phyloP scores from a whole-genome alignment of 2,888 invertebrate species.

The Margaritifera margaritifera region DNA sequence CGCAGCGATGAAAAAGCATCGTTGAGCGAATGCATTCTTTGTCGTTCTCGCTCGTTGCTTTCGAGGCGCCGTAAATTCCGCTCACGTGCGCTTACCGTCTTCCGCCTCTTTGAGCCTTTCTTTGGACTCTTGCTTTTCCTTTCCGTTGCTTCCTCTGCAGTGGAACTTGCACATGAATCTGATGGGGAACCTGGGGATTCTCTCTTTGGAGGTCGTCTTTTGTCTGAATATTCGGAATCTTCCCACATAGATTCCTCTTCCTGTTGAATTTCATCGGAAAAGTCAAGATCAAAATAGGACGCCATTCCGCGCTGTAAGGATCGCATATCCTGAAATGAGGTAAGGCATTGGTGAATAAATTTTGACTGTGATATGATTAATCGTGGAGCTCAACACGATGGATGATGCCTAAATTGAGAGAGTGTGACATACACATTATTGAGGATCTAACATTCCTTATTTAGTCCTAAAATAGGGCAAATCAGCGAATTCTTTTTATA shows the following conservation, averaged over 20 bases:
- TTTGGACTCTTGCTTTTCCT: conserved; percentile 55
- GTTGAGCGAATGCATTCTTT: conserved; percentile 93
- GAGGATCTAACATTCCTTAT: no score
- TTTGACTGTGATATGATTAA: no score
- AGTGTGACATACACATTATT: no score
- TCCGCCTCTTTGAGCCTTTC: conserved; percentile 77
- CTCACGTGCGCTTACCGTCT: conserved; percentile 87
- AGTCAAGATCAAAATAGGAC: conserved; percentile 40
- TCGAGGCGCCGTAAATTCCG: conserved; percentile 89
- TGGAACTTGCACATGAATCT: conserved; percentile 65
- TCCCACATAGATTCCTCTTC: conserved; percentile 51
- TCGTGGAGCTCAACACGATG: no score
- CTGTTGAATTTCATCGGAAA: conserved; percentile 44
- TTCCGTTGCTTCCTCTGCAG: conserved; percentile 57
- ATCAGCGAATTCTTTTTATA: no score
- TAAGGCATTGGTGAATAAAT: no score
- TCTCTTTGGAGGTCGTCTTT: conserved; percentile 43
- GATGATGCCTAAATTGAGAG: no score
- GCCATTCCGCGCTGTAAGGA: conserved; percentile 32
- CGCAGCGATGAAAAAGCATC: conserved; percentile 91
- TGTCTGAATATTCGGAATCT: conserved; percentile 40
- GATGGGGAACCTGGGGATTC: conserved; percentile 64
- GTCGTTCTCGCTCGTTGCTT: conserved; percentile 91
- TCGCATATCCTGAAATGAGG: conserved; percentile 42
- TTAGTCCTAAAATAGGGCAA: no score